Percentiles rank a stretch among this genome's conserved stretches.
Evolutionary conservation across 1,140 invertebrate species (phyloP).

Genomic region (Bombus confusus): DNA sequence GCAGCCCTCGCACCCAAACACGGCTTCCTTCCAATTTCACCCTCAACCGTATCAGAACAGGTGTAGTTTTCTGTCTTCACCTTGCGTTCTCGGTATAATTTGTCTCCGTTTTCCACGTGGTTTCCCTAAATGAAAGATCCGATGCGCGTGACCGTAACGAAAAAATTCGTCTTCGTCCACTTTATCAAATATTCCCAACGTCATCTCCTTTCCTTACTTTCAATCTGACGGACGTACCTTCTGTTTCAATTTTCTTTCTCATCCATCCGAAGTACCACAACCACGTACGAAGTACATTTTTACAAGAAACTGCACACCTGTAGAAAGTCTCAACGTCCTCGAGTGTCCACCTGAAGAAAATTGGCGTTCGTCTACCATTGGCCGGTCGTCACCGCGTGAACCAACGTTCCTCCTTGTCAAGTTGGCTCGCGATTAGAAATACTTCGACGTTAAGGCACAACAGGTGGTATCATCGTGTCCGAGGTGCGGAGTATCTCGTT

Average conservation of each 20-base stretch:
- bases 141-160: too few species aligned
- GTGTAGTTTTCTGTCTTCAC: conserved; percentile 24
- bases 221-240: too few species aligned
- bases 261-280: neutral
- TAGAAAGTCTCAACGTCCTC: neutral
- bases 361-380: neutral
- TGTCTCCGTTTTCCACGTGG: neutral
- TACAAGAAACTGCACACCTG: neutral
- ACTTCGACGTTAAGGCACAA: conserved; percentile 61
- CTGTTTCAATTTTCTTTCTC: neutral
- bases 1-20: conserved; percentile 29
- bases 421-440: conserved; percentile 51
- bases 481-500: conserved; percentile 70
- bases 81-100: conserved; percentile 9
- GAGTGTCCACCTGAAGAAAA: neutral
- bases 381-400: neutral
- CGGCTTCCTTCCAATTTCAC: conserved; percentile 45
- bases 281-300: too few species aligned
- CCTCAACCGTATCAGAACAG: conserved; percentile 38
- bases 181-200: too few species aligned
- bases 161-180: too few species aligned
- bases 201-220: too few species aligned
- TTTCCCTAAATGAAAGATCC: neutral
- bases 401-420: conserved; percentile 14
- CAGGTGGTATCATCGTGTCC: conserved; percentile 64